These are phyloP conservation scores for Listronotus oregonensis DNA, from an alignment of 1,140 invertebrate species.

Conservation along the genomic window DNA sequence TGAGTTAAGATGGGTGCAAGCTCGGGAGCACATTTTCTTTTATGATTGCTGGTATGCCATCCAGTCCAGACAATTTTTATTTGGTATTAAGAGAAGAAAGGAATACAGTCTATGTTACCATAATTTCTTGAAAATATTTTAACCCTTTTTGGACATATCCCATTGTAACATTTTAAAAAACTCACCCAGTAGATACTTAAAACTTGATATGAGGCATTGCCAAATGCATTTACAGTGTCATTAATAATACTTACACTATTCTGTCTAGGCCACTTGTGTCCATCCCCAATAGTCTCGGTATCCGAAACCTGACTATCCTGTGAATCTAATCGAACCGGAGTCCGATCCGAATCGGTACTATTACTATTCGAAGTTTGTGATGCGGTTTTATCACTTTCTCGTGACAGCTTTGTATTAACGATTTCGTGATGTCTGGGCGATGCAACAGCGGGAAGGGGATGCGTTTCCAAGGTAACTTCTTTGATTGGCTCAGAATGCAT, in stretches of 20 bases:
- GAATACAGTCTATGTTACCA: no score
- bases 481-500: conserved; percentile 35
- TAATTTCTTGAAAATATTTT: no score
- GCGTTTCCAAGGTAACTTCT: conserved; percentile 64
- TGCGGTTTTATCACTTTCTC: conserved; percentile 85
- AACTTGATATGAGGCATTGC: no score
- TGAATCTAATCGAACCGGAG: conserved; percentile 81
- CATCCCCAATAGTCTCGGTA: conserved; percentile 53
- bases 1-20: no score
- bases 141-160: no score
- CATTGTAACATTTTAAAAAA: no score
- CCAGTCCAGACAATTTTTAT: no score
- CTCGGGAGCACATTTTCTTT: no score
- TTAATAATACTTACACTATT: conserved; percentile 78
- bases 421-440: conserved; percentile 53
- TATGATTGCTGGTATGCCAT: no score
- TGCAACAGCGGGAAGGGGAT: conserved; percentile 56
- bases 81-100: no score
- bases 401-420: conserved; percentile 74
- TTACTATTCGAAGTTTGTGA: conserved; percentile 71
- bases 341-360: conserved; percentile 83
- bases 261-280: conserved; percentile 69
- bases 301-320: conserved; percentile 85
- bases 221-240: no score
- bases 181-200: no score